These are phyloP conservation scores for Falco cherrug DNA, from an alignment of 2,797 vertebrate genomes.

Conservation along the genomic window DNA sequence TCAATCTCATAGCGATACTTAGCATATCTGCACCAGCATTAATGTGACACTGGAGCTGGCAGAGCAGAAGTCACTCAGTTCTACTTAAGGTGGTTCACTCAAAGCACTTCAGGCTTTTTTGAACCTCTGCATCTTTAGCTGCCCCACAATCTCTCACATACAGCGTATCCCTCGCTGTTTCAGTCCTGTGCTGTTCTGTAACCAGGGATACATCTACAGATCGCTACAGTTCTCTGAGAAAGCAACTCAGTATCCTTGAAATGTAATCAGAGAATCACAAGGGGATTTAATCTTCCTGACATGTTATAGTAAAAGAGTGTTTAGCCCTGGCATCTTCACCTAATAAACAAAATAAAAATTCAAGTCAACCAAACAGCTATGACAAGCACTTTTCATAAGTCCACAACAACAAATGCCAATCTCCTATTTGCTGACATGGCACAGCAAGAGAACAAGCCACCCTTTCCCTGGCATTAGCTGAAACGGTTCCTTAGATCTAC, in stretches of 20 bases:
- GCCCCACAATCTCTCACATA: background rate
- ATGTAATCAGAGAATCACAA: conserved; percentile 20
- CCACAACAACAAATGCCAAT: conserved; percentile 46
- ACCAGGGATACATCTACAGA: background rate
- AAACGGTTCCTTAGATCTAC: background rate
- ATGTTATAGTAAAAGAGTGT: conserved; percentile 36
- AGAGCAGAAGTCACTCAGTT: background rate
- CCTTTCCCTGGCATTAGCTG: background rate
- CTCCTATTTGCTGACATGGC: conserved; percentile 33
- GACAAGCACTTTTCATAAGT: conserved; percentile 52
- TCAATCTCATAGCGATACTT: background rate
- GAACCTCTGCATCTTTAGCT: background rate
- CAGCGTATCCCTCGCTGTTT: background rate
- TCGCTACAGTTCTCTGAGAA: conserved; percentile 23
- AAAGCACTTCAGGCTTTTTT: background rate
- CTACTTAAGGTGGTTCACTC: background rate
- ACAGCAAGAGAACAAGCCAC: conserved; percentile 17
- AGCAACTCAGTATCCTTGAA: conserved; percentile 53
- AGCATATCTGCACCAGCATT: background rate
- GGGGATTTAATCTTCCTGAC: conserved; percentile 34
- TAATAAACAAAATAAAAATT: conserved; percentile 69
- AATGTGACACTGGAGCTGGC: background rate
- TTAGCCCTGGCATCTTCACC: conserved; percentile 39
- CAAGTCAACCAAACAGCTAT: conserved; percentile 46
- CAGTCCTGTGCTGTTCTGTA: background rate